Base-by-base conservation (phyloP, 92 coral and sea anemone genomes). In the Paramuricea clavata region DNA sequence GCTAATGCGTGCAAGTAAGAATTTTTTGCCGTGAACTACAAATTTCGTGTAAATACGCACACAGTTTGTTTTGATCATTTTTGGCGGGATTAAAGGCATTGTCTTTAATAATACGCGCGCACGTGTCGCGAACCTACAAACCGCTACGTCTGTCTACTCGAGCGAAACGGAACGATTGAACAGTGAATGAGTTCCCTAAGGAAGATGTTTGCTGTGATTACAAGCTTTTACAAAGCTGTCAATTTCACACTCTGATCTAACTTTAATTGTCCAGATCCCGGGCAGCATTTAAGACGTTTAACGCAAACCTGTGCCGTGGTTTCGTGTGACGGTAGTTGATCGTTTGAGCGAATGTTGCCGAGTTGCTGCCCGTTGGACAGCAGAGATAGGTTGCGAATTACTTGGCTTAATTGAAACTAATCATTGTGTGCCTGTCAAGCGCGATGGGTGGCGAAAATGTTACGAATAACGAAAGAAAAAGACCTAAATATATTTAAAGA, bases 381-480 rank as follows among this genome's bases (percentile, higher is more conserved):
- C 44, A 21, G 26, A 1, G 25, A 19, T 23, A 49, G 59, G 30
- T 60, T 79, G 84, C 26, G 73, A 36, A 79, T 33, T 57, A 6
- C 71, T 30, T 31, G 49, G 62, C 34, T 2, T 76, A 76, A 76
- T 76, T 50, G 19, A 49, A 27, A 76, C 10, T 79, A 79, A 79
- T 79, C 56, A 57, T 34, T 33, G 57, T 5, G 11, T 34, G 70
- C 44, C 54, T 78, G 69, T 78, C 69, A 52, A 47, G 23, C 83
- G 9, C 84, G 10, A 22, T 79, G 44, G 84, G 84, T 0, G 59
- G 72, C 69, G 35, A 25, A 79, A 54, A 31, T 39, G 22, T 30
- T 27, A 10, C 72, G n/a, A 33, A 79, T 79, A 79, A 56, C 32
- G 84, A 79, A 79, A 79, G 73, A 79, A 65, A 57, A 41, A 44